Evolutionary conservation across 2,888 invertebrate genomes (phyloP), one percentile per base, ranked within the genome.

Genomic region (Drosophila rubida): DNA sequence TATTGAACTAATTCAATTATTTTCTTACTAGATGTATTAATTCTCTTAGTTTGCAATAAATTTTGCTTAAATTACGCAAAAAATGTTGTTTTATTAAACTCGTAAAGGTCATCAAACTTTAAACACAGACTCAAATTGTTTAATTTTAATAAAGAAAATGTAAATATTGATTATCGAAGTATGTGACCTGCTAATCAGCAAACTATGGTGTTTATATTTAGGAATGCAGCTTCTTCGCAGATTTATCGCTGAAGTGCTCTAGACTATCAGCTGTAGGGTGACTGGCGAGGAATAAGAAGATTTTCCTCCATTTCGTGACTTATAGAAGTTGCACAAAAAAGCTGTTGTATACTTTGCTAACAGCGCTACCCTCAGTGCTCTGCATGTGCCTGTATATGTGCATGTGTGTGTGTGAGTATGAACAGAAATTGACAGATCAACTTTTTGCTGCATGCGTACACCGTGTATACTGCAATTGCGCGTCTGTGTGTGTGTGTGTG

Each of bases 351-450:
- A 62, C 45, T 32, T 50, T 57, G 9, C 42, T 59, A 53, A 42
- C 42, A 53, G 54, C 23, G n/a, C 42, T 42, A 11, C 50, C 50
- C 37, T 37, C 14, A 11, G 23, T 2, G 35, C 37, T 25, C 1
- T 14, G 22, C 32, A 22, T 49, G 48, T 22, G n/a, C 0, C 23
- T 30, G 32, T 35, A 3, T 37, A 11, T 25, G 4, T 49, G 6
- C 9, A 22, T 2, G 51, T 25, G 37, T 58, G 22, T 46, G 37
- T 55, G 50, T 41, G 37, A 61, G 54, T 63, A 55, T 45, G 41
- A 16, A 32, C 57, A 49, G 48, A 75, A 83, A 77, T 86, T 83
- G 80, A 69, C 78, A 86, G 87, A 80, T 80, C 63, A 80, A 86
- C 75, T 81, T 63, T 80, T 71, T 62, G 54, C 61, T 54, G 49